These are phyloP conservation scores for Nipponacmea schrenckii DNA, from an alignment of 2,888 invertebrate genomes.

Conservation along the genomic window DNA sequence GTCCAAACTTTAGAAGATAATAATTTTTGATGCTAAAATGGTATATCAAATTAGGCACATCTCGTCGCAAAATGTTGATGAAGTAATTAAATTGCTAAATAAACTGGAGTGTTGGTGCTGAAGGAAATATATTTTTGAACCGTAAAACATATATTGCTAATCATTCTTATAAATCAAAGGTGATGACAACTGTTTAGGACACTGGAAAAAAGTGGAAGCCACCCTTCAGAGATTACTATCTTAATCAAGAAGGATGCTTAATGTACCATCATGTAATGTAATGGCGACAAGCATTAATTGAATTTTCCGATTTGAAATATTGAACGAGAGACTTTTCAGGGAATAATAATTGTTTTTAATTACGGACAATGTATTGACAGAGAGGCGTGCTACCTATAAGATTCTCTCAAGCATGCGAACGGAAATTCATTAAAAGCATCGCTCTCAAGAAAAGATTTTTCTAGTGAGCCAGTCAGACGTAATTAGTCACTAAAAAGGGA, in stretches of 20 bases:
- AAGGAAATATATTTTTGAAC: too few relatives aligned
- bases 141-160: too few relatives aligned
- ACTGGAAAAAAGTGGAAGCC: too few relatives aligned
- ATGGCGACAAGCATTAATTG: conserved; percentile 2
- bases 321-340: not conserved
- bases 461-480: too few relatives aligned
- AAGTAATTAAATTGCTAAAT: too few relatives aligned
- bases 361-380: not conserved
- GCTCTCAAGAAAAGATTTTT: not conserved
- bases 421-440: conserved; percentile 9
- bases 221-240: not conserved
- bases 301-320: conserved; percentile 1
- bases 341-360: conserved; percentile 8
- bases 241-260: not conserved
- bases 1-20: too few relatives aligned
- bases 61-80: too few relatives aligned
- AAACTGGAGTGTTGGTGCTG: too few relatives aligned
- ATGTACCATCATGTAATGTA: conserved; percentile 4
- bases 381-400: conserved; percentile 2
- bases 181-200: too few relatives aligned
- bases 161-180: too few relatives aligned
- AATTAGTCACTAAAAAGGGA: not conserved
- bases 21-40: too few relatives aligned
- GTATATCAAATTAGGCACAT: too few relatives aligned
- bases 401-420: conserved; percentile 4